These are phyloP conservation scores for Drosophila meridionalis DNA, from an alignment of 2,888 invertebrate genomes.

Conservation along the genomic window DNA sequence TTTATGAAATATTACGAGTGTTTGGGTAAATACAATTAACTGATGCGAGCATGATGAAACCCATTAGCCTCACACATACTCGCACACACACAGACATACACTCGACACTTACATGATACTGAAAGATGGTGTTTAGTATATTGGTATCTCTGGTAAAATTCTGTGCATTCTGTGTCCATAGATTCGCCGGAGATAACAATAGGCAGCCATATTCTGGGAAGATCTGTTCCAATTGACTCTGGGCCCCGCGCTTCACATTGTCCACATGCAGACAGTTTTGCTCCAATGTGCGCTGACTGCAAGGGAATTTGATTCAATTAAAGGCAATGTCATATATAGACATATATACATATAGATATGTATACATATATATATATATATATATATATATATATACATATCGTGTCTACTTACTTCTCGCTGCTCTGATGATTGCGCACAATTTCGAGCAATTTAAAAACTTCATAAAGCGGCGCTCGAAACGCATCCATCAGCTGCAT, in stretches of 20 bases:
- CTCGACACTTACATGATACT: slow-evolving; percentile 89
- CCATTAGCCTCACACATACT: slow-evolving; percentile 34
- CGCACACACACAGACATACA: slow-evolving; percentile 3
- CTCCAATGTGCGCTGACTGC: slow-evolving; percentile 89
- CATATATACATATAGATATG: slow-evolving; percentile 16
- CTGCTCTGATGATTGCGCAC: slow-evolving; percentile 90
- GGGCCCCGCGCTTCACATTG: slow-evolving; percentile 88
- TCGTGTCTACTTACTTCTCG: slow-evolving; percentile 77
- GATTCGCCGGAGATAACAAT: slow-evolving; percentile 95
- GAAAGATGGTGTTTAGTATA: slow-evolving; percentile 92
- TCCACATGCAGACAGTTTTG: slow-evolving; percentile 95
- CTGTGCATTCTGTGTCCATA: slow-evolving; percentile 95
- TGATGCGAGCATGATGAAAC: slow-evolving; percentile 21
- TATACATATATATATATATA: slow-evolving; percentile 17
- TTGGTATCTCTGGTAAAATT: slow-evolving; percentile 92
- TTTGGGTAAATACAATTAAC: slow-evolving; percentile 47
- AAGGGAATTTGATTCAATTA: slow-evolving; percentile 61
- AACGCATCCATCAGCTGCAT: slow-evolving; percentile 95
- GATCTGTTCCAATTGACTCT: slow-evolving; percentile 87
- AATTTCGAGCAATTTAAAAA: slow-evolving; percentile 94
- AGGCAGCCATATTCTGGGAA: slow-evolving; percentile 97
- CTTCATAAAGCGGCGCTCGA: slow-evolving; percentile 94
- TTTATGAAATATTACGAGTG: slow-evolving; percentile 19
- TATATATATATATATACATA: slow-evolving; percentile 19
- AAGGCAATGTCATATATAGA: slow-evolving; percentile 52